These are phyloP conservation scores for Meliscaeva auricollis DNA, from an alignment of 2,888 invertebrate genomes.

Conservation along the genomic window DNA sequence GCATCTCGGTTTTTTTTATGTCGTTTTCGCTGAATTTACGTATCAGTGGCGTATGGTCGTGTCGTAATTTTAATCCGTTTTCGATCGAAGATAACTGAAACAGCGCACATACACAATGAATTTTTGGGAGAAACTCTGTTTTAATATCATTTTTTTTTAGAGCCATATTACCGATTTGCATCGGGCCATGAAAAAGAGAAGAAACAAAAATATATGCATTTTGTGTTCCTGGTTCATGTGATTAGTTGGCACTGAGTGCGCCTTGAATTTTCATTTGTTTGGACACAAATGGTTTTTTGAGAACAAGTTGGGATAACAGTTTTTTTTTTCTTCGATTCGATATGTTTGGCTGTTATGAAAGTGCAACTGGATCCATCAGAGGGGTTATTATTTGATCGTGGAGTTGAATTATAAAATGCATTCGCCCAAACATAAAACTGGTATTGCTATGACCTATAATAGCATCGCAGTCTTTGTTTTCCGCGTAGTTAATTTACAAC, in stretches of 20 bases:
- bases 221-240: constrained; percentile 56
- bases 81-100: constrained; percentile 70
- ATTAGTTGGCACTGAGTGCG: constrained; percentile 54
- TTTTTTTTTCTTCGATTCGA: neutral
- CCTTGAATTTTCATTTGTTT: constrained; percentile 41
- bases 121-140: constrained; percentile 44
- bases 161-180: constrained; percentile 70
- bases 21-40: constrained; percentile 67
- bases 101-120: constrained; percentile 27
- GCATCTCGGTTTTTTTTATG: constrained; percentile 59
- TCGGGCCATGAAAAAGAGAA: constrained; percentile 48
- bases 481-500: too few relatives aligned
- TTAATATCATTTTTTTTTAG: constrained; percentile 1
- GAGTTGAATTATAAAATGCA: neutral
- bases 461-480: too few relatives aligned
- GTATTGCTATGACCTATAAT: neutral
- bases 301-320: neutral
- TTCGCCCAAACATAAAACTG: neutral
- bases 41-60: constrained; percentile 76
- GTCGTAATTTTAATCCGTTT: constrained; percentile 76
- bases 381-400: neutral
- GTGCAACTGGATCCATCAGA: neutral
- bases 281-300: constrained; percentile 45
- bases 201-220: constrained; percentile 35
- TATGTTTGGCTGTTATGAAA: neutral